These are phyloP conservation scores for Protaetia brevitarsis DNA, from an alignment of 1,140 invertebrate genomes.

Conservation along the genomic window DNA sequence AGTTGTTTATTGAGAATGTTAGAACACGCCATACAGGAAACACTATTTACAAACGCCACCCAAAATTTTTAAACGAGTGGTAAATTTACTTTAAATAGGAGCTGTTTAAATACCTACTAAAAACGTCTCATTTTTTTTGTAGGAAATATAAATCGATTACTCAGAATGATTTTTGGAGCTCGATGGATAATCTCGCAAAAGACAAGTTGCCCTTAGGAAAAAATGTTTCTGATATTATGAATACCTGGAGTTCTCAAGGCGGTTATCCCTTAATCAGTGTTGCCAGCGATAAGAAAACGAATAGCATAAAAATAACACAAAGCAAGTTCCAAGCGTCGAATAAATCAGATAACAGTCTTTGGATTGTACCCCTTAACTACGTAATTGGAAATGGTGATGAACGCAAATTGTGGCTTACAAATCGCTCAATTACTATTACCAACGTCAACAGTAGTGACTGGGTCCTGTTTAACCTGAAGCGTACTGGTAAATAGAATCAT, in stretches of 20 bases:
- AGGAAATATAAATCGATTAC: slow-evolving; percentile 38
- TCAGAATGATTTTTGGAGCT: slow-evolving; percentile 39
- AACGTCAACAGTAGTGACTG: slow-evolving; percentile 40
- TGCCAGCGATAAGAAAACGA: slow-evolving; percentile 52
- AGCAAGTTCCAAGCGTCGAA: slow-evolving; percentile 39
- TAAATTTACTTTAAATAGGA: too few species aligned
- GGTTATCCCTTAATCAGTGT: slow-evolving; percentile 65
- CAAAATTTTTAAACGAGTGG: slow-evolving; percentile 52
- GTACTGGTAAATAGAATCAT: slow-evolving; percentile 47
- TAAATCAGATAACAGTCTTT: slow-evolving; percentile 33
- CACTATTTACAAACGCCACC: slow-evolving; percentile 57
- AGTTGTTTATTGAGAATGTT: slow-evolving; percentile 61
- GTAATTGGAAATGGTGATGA: slow-evolving; percentile 36
- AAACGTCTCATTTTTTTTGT: too few species aligned
- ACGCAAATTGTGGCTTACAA: slow-evolving; percentile 16
- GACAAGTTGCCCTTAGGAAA: slow-evolving; percentile 34
- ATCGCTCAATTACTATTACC: slow-evolving; percentile 10
- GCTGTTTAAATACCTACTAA: too few species aligned
- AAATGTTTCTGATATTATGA: slow-evolving; percentile 53
- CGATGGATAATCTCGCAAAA: slow-evolving; percentile 31
- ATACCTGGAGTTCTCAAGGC: slow-evolving; percentile 64
- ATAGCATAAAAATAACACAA: slow-evolving; percentile 50
- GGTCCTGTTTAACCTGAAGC: slow-evolving; percentile 57
- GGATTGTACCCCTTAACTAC: slow-evolving; percentile 59
- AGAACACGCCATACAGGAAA: slow-evolving; percentile 56